phyloP scores from a whole-genome alignment of 2,888 invertebrate species.

The Mythimna loreyi region DNA sequence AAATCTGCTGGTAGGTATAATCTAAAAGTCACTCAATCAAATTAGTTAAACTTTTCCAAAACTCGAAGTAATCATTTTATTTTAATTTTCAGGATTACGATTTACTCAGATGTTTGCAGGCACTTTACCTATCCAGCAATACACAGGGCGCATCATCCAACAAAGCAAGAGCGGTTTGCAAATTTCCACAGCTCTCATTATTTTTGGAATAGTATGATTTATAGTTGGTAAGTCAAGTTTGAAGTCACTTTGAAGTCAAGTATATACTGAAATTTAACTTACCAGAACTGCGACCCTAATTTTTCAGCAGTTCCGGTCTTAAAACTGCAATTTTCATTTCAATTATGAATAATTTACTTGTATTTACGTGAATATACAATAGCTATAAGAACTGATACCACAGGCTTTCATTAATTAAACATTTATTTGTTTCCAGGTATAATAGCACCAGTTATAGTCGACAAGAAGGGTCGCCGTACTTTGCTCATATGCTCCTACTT shows the following conservation, averaged over 20 bases:
- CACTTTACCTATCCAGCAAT: slow-evolving; percentile 76
- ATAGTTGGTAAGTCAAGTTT: slow-evolving; percentile 73
- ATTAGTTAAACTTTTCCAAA: background rate
- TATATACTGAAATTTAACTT: too few relatives aligned
- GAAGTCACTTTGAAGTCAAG: slow-evolving; percentile 1
- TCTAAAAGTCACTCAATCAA: background rate
- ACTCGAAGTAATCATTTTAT: too few relatives aligned
- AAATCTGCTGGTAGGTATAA: slow-evolving; percentile 76
- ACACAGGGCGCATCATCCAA: slow-evolving; percentile 78
- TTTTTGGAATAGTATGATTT: slow-evolving; percentile 79
- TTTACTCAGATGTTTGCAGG: slow-evolving; percentile 79
- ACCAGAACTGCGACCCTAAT: too few relatives aligned
- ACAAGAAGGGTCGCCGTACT: slow-evolving; percentile 85
- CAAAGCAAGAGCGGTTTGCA: slow-evolving; percentile 74
- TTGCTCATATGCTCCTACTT: slow-evolving; percentile 84
- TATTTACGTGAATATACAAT: slow-evolving; percentile 13
- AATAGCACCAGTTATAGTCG: slow-evolving; percentile 78
- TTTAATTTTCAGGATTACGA: slow-evolving; percentile 77
- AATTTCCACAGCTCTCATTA: slow-evolving; percentile 72
- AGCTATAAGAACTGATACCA: background rate
- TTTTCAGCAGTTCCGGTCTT: too few relatives aligned
- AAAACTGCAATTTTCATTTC: too few relatives aligned
- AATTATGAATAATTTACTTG: slow-evolving; percentile 6
- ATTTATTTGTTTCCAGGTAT: slow-evolving; percentile 75
- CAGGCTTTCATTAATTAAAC: background rate